Evolutionary conservation across 2,797 vertebrate genomes (phyloP).

Genomic region (Bradypodion ventrale): DNA sequence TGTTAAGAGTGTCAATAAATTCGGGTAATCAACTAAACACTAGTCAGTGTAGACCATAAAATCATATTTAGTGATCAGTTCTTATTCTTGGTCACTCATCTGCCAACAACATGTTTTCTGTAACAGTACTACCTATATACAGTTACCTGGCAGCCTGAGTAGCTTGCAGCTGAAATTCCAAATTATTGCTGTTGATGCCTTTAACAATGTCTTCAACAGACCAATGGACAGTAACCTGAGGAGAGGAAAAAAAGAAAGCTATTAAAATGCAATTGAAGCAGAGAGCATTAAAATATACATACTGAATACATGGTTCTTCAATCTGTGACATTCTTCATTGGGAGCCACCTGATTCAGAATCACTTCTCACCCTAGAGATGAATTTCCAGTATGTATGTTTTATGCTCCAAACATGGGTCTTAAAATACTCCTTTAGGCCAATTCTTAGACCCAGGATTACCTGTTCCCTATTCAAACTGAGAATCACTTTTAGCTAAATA

Average conservation of each 20-base stretch:
- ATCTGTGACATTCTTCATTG: background rate
- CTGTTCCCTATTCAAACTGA: background rate
- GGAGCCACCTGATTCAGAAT: background rate
- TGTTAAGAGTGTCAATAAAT: background rate
- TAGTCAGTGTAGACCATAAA: background rate
- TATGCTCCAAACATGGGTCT: background rate
- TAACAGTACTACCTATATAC: background rate
- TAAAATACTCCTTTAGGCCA: background rate
- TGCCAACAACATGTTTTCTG: background rate
- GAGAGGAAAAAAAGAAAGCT: background rate
- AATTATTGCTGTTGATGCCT: slow-evolving; percentile 81
- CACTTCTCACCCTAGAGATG: no score
- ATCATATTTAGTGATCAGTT: background rate
- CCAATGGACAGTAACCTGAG: slow-evolving; percentile 84
- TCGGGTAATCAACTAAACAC: background rate
- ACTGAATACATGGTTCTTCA: background rate
- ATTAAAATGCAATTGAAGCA: background rate
- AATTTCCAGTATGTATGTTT: background rate
- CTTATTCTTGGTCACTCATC: background rate
- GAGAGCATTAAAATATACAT: background rate
- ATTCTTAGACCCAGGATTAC: background rate
- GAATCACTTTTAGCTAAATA: background rate
- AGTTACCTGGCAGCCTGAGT: slow-evolving; percentile 94
- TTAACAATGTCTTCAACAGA: slow-evolving; percentile 91
- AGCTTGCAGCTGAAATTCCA: slow-evolving; percentile 89